Percentiles rank a stretch among this genome's conserved stretches.
Evolutionary conservation across 1,140 invertebrate genomes (phyloP).

Genomic region (Cyphomyrmex costatus): DNA sequence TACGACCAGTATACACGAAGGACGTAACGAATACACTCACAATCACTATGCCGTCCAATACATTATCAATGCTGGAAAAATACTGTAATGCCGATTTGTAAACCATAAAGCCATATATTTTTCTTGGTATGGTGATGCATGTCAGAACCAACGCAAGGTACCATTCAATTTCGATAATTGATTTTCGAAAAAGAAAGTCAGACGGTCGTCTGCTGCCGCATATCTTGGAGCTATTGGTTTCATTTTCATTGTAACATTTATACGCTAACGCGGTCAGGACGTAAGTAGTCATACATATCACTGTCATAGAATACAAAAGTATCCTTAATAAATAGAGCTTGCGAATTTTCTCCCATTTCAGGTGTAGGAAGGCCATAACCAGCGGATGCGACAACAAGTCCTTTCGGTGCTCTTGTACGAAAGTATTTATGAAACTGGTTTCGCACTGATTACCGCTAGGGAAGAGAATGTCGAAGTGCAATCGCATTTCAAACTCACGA

Average conservation of each 20-base stretch:
- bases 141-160: conserved; percentile 87
- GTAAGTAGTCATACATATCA: conserved; percentile 88
- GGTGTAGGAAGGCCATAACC: conserved; percentile 88
- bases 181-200: conserved; percentile 85
- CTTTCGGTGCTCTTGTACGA: conserved; percentile 88
- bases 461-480: conserved; percentile 88
- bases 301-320: conserved; percentile 88
- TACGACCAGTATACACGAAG: conserved; percentile 84
- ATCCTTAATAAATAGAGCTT: conserved; percentile 89
- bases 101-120: conserved; percentile 88
- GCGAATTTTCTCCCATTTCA: conserved; percentile 90
- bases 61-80: conserved; percentile 89
- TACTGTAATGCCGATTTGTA: conserved; percentile 88
- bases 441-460: conserved; percentile 88
- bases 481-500: conserved; percentile 88
- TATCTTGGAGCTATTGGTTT: conserved; percentile 82
- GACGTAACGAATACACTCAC: conserved; percentile 88
- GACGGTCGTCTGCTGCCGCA: conserved; percentile 86
- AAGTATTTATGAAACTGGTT: conserved; percentile 89
- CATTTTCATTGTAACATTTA: conserved; percentile 83
- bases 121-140: conserved; percentile 87
- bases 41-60: conserved; percentile 88
- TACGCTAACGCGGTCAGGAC: conserved; percentile 87
- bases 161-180: conserved; percentile 87
- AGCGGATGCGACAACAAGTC: conserved; percentile 89